Conservation (phyloP, 37 sponge, comb jelly and placozoan genomes). For the Lycopodina hypogea region DNA sequence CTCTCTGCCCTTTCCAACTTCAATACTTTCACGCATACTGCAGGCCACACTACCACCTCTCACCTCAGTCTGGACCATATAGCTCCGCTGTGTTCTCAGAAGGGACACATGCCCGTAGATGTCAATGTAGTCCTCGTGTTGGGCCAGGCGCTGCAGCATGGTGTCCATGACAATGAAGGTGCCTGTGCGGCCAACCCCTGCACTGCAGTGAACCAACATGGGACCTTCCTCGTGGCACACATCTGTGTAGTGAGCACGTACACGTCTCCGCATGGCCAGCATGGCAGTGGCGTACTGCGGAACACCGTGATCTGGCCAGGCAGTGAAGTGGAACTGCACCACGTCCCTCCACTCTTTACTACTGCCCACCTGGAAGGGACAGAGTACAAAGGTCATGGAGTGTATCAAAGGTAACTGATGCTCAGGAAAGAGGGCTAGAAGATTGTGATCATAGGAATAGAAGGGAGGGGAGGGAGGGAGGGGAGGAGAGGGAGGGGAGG, state of each 20-base stretch:
- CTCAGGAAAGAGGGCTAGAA: neutral
- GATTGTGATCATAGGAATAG: neutral
- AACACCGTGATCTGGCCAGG: conserved; percentile 97
- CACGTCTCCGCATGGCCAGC: conserved; percentile 77
- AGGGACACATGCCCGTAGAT: conserved; percentile 87
- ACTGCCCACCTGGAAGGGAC: conserved; percentile 25
- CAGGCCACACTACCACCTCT: neutral
- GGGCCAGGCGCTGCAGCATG: conserved; percentile 69
- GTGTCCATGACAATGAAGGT: conserved; percentile 91
- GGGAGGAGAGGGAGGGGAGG: too few species aligned
- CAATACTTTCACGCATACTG: too few species aligned
- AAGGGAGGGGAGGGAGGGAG: conserved; percentile 2
- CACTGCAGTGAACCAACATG: conserved; percentile 92
- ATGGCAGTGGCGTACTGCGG: conserved; percentile 88
- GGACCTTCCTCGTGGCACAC: conserved; percentile 49
- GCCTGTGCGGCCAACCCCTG: conserved; percentile 94
- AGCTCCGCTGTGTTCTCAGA: conserved; percentile 84
- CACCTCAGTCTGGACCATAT: conserved; percentile 92
- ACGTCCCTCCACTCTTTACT: conserved; percentile 54
- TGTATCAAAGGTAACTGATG: neutral
- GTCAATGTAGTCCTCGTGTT: conserved; percentile 60
- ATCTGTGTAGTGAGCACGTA: conserved; percentile 37
- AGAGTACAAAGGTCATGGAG: neutral
- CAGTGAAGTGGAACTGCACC: conserved; percentile 92
- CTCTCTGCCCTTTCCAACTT: too few species aligned